Conservation (phyloP, 2,797 vertebrate genomes). For the Gymnoscopelus braueri region DNA sequence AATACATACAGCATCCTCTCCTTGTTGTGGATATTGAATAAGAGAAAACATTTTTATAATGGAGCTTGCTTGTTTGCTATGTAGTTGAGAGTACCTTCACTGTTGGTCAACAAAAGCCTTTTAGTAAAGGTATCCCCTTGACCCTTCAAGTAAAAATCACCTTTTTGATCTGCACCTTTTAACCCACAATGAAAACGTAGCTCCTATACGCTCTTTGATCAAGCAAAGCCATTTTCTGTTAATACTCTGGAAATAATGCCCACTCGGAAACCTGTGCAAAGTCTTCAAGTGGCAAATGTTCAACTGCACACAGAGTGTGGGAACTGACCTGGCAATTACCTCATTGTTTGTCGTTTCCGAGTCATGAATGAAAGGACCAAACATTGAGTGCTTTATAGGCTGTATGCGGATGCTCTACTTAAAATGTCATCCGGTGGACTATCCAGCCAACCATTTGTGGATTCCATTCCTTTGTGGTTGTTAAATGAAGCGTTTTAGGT, state of each 20-base stretch:
- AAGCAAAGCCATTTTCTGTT: slow-evolving; percentile 37
- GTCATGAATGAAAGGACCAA: slow-evolving; percentile 51
- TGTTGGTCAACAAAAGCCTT: slow-evolving; percentile 17
- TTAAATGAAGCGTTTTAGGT: slow-evolving; percentile 30
- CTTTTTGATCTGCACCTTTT: slow-evolving; percentile 25
- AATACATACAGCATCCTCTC: slow-evolving; percentile 10
- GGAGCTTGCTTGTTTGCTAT: slow-evolving; percentile 13
- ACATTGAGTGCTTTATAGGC: slow-evolving; percentile 51
- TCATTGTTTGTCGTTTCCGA: slow-evolving; percentile 57
- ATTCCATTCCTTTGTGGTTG: slow-evolving; percentile 20
- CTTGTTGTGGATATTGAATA: slow-evolving; percentile 38
- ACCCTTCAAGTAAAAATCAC: slow-evolving; percentile 7
- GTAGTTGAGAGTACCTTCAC: slow-evolving; percentile 7
- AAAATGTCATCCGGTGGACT: slow-evolving; percentile 32
- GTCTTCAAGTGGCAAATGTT: slow-evolving; percentile 37
- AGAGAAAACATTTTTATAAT: slow-evolving; percentile 17
- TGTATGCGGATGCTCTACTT: slow-evolving; percentile 37
- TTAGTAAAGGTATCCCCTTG: slow-evolving; percentile 15
- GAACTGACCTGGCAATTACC: slow-evolving; percentile 49
- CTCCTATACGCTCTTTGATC: slow-evolving; percentile 42
- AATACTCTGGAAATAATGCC: slow-evolving; percentile 22
- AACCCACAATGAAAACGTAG: not conserved
- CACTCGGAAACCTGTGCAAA: slow-evolving; percentile 28
- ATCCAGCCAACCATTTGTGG: slow-evolving; percentile 22
- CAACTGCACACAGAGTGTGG: slow-evolving; percentile 39